These are phyloP conservation scores for Epinephelus moara DNA, from an alignment of 2,113 vertebrate species.

Conservation along the genomic window DNA sequence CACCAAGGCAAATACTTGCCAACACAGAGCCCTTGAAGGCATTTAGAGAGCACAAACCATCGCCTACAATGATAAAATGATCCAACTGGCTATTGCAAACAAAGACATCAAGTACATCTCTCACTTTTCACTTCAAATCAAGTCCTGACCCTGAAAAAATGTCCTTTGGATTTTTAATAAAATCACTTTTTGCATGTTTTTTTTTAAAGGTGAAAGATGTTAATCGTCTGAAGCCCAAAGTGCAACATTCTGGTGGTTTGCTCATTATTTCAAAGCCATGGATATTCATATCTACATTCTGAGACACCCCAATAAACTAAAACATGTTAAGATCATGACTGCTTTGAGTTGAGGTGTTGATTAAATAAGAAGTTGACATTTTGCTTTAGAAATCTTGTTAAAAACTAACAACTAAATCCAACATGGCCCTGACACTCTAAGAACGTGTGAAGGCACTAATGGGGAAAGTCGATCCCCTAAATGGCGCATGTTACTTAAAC, in stretches of 20 bases:
- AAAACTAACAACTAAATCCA: slow-evolving; percentile 15
- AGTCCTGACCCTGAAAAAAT: not conserved
- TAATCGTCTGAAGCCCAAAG: not conserved
- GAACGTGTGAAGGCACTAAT: not conserved
- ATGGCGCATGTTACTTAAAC: not conserved
- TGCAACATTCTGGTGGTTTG: not conserved
- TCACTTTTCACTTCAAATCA: not conserved
- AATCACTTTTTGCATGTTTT: not conserved
- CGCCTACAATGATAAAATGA: not conserved
- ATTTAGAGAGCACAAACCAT: slow-evolving; percentile 4
- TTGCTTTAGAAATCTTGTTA: not conserved
- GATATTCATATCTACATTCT: not conserved
- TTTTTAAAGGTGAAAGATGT: not conserved
- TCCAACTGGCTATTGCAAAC: not conserved
- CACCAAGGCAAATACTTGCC: slow-evolving; percentile 1
- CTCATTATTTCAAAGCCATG: slow-evolving; percentile 7
- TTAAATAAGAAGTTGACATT: not conserved
- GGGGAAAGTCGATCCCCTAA: not conserved
- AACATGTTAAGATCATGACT: slow-evolving; percentile 3
- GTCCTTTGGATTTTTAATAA: not conserved
- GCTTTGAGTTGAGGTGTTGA: not conserved
- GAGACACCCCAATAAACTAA: slow-evolving; percentile 1
- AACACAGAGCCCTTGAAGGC: slow-evolving; percentile 7
- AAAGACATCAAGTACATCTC: slow-evolving; percentile 8
- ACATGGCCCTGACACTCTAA: not conserved